These are phyloP conservation scores for Xiphophorus couchianus DNA, from an alignment of 2,113 vertebrate genomes.

Conservation along the genomic window DNA sequence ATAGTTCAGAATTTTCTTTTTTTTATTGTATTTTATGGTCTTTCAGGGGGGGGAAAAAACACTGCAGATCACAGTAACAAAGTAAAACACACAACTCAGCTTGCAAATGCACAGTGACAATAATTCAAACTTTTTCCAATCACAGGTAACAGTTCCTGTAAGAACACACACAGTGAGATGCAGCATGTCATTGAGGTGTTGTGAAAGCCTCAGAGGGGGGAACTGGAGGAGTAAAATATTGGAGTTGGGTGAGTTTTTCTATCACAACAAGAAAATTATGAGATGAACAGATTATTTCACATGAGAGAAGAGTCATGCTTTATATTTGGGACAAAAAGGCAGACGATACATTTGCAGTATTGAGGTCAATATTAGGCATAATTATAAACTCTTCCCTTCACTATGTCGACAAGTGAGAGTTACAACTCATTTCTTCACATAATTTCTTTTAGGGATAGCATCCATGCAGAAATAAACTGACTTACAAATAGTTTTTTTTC, in stretches of 20 bases:
- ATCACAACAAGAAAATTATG: slow-evolving; percentile 45
- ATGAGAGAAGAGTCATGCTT: slow-evolving; percentile 36
- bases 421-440: not conserved
- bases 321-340: not conserved
- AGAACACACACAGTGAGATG: slow-evolving; percentile 57
- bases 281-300: slow-evolving; percentile 39
- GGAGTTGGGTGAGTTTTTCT: slow-evolving; percentile 4
- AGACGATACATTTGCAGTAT: not conserved
- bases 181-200: slow-evolving; percentile 33
- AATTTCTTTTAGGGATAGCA: not conserved
- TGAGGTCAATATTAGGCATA: not conserved
- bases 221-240: slow-evolving; percentile 30
- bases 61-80: slow-evolving; percentile 53
- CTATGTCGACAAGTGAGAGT: not conserved
- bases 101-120: slow-evolving; percentile 66
- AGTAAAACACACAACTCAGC: slow-evolving; percentile 60
- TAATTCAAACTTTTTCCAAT: slow-evolving; percentile 38
- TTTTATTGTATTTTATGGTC: slow-evolving; percentile 57
- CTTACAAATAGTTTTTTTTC: not conserved
- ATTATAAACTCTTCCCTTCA: not conserved
- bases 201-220: slow-evolving; percentile 23
- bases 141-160: slow-evolving; percentile 45
- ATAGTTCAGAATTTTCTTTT: slow-evolving; percentile 38
- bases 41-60: slow-evolving; percentile 36
- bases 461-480: not conserved